Evolutionary conservation across 2,888 invertebrate genomes (phyloP).

Genomic region (Lithodes maja): DNA sequence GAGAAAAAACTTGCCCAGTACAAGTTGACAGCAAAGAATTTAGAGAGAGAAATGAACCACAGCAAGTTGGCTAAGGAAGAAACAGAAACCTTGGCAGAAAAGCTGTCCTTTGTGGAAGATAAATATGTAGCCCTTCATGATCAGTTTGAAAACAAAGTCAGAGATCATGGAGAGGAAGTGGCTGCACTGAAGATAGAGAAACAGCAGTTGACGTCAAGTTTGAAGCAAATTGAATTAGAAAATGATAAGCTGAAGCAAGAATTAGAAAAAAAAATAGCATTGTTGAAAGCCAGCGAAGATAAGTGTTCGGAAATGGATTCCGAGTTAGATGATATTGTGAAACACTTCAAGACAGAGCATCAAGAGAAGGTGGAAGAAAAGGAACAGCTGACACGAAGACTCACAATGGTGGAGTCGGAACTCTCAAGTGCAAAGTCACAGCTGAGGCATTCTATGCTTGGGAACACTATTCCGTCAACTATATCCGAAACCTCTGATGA

Average conservation of each 20-base stretch:
- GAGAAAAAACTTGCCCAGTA: neutral
- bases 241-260: neutral
- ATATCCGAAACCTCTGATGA: neutral
- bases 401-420: neutral
- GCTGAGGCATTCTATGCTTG: neutral
- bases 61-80: neutral
- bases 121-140: constrained; percentile 20
- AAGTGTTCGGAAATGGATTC: neutral
- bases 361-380: neutral
- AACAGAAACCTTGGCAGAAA: neutral
- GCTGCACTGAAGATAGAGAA: neutral
- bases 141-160: neutral
- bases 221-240: neutral
- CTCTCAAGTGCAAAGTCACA: constrained; percentile 22
- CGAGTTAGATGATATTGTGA: constrained; percentile 36
- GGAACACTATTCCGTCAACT: neutral
- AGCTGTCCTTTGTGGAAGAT: constrained; percentile 6
- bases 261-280: neutral
- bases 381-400: neutral
- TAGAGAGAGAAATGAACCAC: neutral
- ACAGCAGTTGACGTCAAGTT: constrained; percentile 14
- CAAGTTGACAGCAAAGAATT: neutral
- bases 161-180: neutral
- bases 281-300: neutral
- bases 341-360: constrained; percentile 23